Conservation (phyloP, 2,797 vertebrate species). For the Squalus acanthias region DNA sequence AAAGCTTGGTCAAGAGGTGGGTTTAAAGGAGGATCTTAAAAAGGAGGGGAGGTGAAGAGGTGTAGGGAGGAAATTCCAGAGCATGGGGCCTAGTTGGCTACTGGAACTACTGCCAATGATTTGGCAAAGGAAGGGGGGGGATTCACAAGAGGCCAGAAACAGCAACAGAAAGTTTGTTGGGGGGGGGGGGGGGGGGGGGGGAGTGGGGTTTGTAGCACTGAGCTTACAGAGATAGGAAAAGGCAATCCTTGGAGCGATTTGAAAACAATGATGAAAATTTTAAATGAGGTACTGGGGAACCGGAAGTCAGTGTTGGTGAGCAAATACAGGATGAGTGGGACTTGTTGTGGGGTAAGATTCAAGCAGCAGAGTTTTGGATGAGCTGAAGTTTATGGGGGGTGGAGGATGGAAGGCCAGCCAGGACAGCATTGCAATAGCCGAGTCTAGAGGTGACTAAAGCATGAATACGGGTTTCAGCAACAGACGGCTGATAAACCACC, state of each 20-base stretch:
- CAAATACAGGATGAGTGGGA: neutral
- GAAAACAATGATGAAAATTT: neutral
- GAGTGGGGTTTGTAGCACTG: neutral
- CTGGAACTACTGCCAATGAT: neutral
- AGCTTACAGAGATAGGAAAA: neutral
- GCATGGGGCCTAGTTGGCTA: neutral
- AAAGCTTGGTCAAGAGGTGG: neutral
- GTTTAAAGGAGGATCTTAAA: neutral
- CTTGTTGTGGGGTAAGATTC: neutral
- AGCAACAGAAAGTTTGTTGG: neutral
- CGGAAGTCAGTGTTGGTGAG: neutral
- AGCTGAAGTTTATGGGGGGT: neutral
- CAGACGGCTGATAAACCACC: neutral
- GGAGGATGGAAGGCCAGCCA: neutral
- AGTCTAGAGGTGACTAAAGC: neutral
- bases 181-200: no score
- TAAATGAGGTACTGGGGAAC: neutral
- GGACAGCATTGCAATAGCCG: neutral
- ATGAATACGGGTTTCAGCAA: neutral
- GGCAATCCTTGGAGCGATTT: neutral
- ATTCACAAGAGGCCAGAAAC: neutral
- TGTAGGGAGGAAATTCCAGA: neutral
- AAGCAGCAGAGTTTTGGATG: neutral
- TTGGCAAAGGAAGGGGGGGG: neutral
- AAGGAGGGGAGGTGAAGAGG: neutral